A percentile compares a stretch with the other conserved stretches of the same genome.
Evolutionary conservation across 2,113 vertebrate species (phyloP).

Genomic region (Anguilla japonica): DNA sequence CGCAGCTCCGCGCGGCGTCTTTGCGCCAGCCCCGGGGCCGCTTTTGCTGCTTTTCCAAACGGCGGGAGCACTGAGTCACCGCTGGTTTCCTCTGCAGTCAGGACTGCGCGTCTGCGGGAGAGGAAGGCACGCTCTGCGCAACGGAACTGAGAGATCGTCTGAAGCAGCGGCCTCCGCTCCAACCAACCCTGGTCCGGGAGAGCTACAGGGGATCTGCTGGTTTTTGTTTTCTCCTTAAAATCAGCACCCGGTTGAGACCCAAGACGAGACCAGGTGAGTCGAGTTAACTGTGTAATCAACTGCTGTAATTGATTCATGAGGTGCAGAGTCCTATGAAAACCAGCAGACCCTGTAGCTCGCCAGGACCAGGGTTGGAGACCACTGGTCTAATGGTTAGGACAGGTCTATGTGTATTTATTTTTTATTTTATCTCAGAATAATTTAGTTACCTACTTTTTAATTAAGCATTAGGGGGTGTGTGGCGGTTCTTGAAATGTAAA

Average conservation of each 20-base stretch:
- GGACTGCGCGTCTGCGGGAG: not conserved
- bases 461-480: not conserved
- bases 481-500: not conserved
- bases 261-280: too few relatives aligned
- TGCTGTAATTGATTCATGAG: too few relatives aligned
- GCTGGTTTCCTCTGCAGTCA: not conserved
- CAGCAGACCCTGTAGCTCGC: too few relatives aligned
- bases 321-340: too few relatives aligned
- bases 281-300: too few relatives aligned
- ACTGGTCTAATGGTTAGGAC: not conserved
- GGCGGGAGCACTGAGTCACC: not conserved
- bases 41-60: not conserved
- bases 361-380: too few relatives aligned
- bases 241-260: too few relatives aligned
- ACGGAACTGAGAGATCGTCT: not conserved
- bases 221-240: too few relatives aligned
- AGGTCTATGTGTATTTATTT: slow-evolving; percentile 1
- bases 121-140: not conserved
- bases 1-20: not conserved
- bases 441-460: not conserved
- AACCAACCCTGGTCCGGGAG: too few relatives aligned
- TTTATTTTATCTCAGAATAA: not conserved
- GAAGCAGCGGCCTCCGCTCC: too few relatives aligned
- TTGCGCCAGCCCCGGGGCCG: slow-evolving; percentile 16
- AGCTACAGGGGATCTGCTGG: too few relatives aligned